Base-by-base conservation (phyloP, 2,113 vertebrate species). In the Amblyornis subalaris region DNA sequence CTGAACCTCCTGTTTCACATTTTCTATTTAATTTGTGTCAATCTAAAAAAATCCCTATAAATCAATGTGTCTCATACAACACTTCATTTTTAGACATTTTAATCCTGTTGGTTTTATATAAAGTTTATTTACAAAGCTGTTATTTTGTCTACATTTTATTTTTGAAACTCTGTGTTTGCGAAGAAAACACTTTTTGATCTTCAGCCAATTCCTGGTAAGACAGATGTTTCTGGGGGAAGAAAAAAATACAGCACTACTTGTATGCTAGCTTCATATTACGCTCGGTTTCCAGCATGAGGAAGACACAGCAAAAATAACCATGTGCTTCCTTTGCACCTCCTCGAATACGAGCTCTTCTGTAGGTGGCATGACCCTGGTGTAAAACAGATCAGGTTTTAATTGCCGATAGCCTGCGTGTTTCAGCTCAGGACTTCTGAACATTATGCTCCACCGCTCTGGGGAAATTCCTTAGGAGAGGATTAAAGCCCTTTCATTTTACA, bases 371-470 rank as follows among this genome's bases (percentile, higher is more conserved):
- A 78, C 28, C 29, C 17, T 51, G 48, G n/a, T 1, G 2, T 57
- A 72, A 72, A 92, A 58, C 58, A 91, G 51, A 93, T 58, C 38
- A 66, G 15, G 62, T 50, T 93, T 84, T 93, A 94, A 89, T 69
- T 62, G 33, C 91, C 69, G 88, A 61, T 14, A 65, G 45, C 12
- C 33, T 40, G 42, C 19, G 42, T 70, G 45, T 75, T 89, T 89
- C 62, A 82, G 80, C 61, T 89, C 84, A 87, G 53, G 88, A 75
- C 29, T 83, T 40, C 50, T 69, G 66, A 86, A 71, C 25, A 50
- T 28, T 47, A 1, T 36, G 47, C 33, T 82, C 62, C 1, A 3
- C 50, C 76, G 54, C 71, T 70, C 50, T 88, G 58, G 77, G 42
- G 33, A 91, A 91, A 85, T 73, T 83, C 81, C 77, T 71, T 38